phyloP scores from a whole-genome alignment of 2,797 vertebrate genomes.

The Sitta carolinensis region DNA sequence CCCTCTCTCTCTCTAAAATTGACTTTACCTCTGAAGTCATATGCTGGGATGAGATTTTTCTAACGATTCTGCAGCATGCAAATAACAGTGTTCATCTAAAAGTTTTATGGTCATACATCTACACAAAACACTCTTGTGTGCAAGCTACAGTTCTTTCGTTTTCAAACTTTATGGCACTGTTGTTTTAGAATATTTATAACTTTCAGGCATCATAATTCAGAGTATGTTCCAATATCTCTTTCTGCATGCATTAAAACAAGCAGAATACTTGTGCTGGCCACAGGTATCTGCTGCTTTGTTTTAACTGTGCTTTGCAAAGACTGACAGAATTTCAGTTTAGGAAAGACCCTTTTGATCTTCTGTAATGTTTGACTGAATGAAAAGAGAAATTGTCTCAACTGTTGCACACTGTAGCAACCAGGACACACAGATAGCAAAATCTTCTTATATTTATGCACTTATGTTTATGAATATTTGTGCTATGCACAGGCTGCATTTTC shows the following conservation, averaged over 20 bases:
- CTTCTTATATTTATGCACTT: background rate
- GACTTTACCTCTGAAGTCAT: conserved; percentile 9
- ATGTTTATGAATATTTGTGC: background rate
- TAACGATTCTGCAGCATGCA: conserved; percentile 60
- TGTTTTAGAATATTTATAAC: background rate
- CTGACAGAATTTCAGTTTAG: background rate
- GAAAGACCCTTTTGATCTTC: background rate
- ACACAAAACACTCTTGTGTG: background rate
- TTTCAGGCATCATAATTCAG: background rate
- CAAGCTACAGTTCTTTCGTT: background rate
- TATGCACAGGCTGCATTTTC: background rate
- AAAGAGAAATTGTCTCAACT: background rate
- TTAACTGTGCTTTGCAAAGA: background rate
- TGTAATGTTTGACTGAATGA: background rate
- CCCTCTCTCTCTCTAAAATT: background rate
- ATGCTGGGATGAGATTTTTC: background rate
- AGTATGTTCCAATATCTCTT: background rate
- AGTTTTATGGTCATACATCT: conserved; percentile 10
- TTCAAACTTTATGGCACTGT: background rate
- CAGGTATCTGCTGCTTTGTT: background rate
- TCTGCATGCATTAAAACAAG: background rate
- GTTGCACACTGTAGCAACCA: background rate
- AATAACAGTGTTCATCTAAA: conserved; percentile 55
- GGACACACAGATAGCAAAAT: background rate
- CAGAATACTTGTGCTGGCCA: background rate